These are phyloP conservation scores for Osmoderma eremita DNA, from an alignment of 2,888 invertebrate genomes.

Conservation along the genomic window DNA sequence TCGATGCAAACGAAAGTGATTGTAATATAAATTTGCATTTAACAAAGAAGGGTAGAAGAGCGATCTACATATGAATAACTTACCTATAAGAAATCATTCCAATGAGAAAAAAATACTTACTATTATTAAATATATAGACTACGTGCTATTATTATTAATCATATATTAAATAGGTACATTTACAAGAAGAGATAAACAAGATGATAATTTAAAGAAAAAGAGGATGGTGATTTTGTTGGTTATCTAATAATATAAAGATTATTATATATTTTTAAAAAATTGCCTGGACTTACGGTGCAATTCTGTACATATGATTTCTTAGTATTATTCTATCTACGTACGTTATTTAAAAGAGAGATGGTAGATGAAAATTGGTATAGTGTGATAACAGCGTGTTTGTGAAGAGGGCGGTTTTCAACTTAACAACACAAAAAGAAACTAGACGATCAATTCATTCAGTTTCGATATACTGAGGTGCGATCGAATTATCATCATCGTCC, in stretches of 20 bases:
- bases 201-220: slow-evolving; percentile 9
- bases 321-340: slow-evolving; percentile 9
- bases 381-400: too few relatives aligned
- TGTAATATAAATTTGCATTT: slow-evolving; percentile 14
- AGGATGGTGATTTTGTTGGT: slow-evolving; percentile 37
- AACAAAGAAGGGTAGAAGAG: not conserved
- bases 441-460: too few relatives aligned
- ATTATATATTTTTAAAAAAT: slow-evolving; percentile 43
- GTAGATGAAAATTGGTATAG: not conserved
- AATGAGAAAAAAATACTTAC: not conserved
- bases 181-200: not conserved
- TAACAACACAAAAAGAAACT: too few relatives aligned
- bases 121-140: slow-evolving; percentile 21
- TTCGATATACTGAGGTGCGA: too few relatives aligned
- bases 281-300: slow-evolving; percentile 62
- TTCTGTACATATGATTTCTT: slow-evolving; percentile 54
- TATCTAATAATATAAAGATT: slow-evolving; percentile 31
- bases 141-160: slow-evolving; percentile 26
- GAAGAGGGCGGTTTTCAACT: too few relatives aligned
- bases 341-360: slow-evolving; percentile 23
- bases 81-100: slow-evolving; percentile 16
- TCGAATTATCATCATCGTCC: too few relatives aligned
- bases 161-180: slow-evolving; percentile 13
- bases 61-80: not conserved
- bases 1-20: not conserved